A percentile compares a stretch with the other conserved stretches of the same genome.
phyloP scores from a whole-genome alignment of 2,888 invertebrate species.

The Sericinus montela region DNA sequence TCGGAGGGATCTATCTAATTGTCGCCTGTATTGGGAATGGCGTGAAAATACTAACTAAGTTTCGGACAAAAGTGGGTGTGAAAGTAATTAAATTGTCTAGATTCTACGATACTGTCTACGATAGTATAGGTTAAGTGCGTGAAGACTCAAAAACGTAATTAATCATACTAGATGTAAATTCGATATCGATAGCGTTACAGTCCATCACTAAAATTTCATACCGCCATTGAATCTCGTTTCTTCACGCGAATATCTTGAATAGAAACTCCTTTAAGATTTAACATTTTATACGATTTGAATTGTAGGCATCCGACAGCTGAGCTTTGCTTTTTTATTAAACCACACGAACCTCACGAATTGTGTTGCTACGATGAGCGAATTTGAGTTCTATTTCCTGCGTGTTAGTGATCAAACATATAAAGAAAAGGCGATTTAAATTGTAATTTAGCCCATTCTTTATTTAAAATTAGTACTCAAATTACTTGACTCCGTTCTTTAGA shows the following conservation, averaged over 20 bases:
- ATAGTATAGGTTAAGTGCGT: no score
- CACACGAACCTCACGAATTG: slow-evolving; percentile 19
- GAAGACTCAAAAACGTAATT: not conserved
- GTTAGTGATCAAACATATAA: slow-evolving; percentile 7
- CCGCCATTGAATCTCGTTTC: slow-evolving; percentile 63
- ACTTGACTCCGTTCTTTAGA: slow-evolving; percentile 56
- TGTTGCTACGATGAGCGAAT: slow-evolving; percentile 1
- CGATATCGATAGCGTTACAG: slow-evolving; percentile 15
- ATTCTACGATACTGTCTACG: no score
- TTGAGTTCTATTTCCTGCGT: slow-evolving; percentile 6
- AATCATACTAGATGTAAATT: not conserved
- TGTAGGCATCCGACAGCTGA: slow-evolving; percentile 66
- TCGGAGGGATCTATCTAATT: no score
- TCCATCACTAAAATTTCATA: slow-evolving; percentile 41
- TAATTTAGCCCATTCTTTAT: slow-evolving; percentile 30
- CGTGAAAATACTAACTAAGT: no score
- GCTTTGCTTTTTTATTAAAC: slow-evolving; percentile 41
- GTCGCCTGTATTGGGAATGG: no score
- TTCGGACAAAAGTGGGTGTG: no score
- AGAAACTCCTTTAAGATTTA: slow-evolving; percentile 53
- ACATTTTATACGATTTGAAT: slow-evolving; percentile 65
- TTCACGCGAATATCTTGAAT: slow-evolving; percentile 64
- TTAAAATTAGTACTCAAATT: slow-evolving; percentile 63
- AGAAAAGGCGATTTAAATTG: slow-evolving; percentile 12
- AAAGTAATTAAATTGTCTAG: no score